Conservation (phyloP, 1,140 invertebrate genomes). For the Zaprionus nigranus region DNA sequence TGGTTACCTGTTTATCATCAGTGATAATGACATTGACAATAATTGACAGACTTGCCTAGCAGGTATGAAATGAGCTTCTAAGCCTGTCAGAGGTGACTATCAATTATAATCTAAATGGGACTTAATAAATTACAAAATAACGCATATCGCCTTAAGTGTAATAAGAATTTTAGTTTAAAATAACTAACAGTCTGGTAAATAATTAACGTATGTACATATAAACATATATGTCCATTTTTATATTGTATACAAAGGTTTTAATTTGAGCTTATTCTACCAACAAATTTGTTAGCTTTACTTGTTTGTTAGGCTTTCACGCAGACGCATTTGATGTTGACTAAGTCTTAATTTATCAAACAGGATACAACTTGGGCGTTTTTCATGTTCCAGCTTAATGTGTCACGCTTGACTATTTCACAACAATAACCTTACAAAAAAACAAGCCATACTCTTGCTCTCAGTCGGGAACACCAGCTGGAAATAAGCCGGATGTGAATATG, state of each 20-base stretch:
- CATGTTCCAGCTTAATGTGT: conserved; percentile 59
- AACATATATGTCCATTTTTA: neutral
- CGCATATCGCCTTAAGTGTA: neutral
- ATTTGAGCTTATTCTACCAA: neutral
- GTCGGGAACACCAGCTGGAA: conserved; percentile 1
- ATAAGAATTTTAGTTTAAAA: neutral
- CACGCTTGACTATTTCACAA: conserved; percentile 44
- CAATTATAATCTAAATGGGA: neutral
- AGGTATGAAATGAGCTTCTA: neutral
- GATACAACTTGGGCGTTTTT: conserved; percentile 34
- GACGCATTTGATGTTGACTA: conserved; percentile 48
- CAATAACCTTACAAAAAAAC: conserved; percentile 26
- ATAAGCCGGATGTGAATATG: conserved; percentile 62
- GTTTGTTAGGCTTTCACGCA: conserved; percentile 30
- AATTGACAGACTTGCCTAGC: neutral
- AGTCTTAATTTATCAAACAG: conserved; percentile 15
- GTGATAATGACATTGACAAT: neutral
- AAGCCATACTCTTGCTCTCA: neutral
- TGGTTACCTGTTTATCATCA: conserved; percentile 9
- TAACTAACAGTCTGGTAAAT: neutral
- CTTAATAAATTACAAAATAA: neutral
- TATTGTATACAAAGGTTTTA: neutral
- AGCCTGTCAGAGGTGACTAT: neutral
- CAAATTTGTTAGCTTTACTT: conserved; percentile 35
- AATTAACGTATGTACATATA: neutral